Conservation (phyloP, 2,797 vertebrate species). For the Lepilemur ruficaudatus region DNA sequence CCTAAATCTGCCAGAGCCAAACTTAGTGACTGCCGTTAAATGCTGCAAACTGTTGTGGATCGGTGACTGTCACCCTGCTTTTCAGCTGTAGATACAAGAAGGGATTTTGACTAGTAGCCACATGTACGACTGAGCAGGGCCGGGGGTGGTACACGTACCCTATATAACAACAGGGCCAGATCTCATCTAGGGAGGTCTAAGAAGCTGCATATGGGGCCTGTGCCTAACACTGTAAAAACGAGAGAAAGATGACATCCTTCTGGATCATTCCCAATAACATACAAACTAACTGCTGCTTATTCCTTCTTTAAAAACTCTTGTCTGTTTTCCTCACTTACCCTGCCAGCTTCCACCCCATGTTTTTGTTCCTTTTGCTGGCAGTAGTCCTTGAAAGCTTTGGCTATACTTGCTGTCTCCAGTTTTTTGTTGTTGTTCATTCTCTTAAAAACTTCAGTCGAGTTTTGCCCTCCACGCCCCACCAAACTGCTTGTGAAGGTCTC, state of each 20-base stretch:
- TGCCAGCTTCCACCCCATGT: not conserved
- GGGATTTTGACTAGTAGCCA: not conserved
- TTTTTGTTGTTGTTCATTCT: not conserved
- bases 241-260: not conserved
- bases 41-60: not conserved
- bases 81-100: not conserved
- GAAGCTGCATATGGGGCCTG: fast-evolving
- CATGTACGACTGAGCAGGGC: not conserved
- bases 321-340: not conserved
- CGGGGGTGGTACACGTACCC: not conserved
- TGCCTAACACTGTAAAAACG: not conserved
- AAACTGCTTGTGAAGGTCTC: not conserved
- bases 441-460: not conserved
- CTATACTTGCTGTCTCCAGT: not conserved
- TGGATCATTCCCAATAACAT: not conserved
- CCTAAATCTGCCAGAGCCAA: not conserved
- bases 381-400: not conserved
- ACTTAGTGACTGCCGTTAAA: no score
- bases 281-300: not conserved
- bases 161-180: not conserved
- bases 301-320: not conserved
- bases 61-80: not conserved
- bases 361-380: not conserved
- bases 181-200: not conserved
- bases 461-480: not conserved